Evolutionary conservation across 2,888 invertebrate species (phyloP), one percentile per base, ranked within the genome.

Genomic region (Lasioglossum malachurum): DNA sequence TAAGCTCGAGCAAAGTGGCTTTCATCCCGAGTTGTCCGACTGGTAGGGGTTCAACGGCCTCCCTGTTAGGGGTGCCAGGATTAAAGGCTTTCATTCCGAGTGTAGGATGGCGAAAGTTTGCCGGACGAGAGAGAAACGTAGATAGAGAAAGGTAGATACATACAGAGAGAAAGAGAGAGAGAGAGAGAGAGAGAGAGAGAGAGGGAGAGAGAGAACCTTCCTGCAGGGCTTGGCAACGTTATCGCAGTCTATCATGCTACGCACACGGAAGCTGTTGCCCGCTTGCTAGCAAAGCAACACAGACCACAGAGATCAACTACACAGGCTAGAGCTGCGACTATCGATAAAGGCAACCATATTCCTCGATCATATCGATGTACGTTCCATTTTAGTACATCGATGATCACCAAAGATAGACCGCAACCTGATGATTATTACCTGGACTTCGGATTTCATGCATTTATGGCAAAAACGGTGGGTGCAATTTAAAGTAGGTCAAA

Each of bases 221-320:
- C 79, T 79, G 83, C 83, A 73, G 64, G 69, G 64, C 41, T 53
- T 16, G n/a, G 19, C 53, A 38, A 38, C 38, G 53, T 57, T 73
- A 46, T 67, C 76, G n/a, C 64, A 81, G 73, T 71, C 71, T 44
- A 79, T 73, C 85, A 75, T 83, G 85, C 85, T 83, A 74, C 78
- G 19, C 72, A 57, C 41, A 60, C 12, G 23, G 67, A 85, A 85
- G 83, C 83, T 60, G 71, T 75, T 35, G 41, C 41, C 44, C 23
- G 23, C 60, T 69, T 35, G 44, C 41, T 44, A 75, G 38, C 35
- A 31, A 41, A 71, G 38, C 35, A 76, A 72, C 49, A 46, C 73
- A 67, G 8, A 73, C 19, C 16, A 74, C 41, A 80, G 53, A 72
- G 23, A n/a, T 53, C 38, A 12, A 23, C 31, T 73, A 74, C 27